Conservation (phyloP, 2,888 invertebrate genomes). For the Drepanosiphum platanoidis region DNA sequence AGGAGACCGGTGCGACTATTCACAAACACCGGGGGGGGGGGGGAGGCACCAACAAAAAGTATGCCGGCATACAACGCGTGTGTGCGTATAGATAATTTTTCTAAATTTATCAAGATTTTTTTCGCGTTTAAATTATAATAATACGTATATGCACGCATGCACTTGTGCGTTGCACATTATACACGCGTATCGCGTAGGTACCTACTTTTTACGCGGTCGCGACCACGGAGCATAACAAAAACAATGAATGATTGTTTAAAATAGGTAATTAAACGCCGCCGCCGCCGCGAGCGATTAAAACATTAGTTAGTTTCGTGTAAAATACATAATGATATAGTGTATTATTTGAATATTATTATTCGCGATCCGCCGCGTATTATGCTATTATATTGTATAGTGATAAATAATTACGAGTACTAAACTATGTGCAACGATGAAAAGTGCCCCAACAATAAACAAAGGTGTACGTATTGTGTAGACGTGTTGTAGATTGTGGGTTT, state of each 20-base stretch:
- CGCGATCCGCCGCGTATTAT: slow-evolving; percentile 3
- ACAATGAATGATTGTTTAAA: slow-evolving; percentile 36
- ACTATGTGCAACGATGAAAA: slow-evolving; percentile 14
- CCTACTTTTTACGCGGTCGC: slow-evolving; percentile 1
- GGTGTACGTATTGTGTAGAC: too few species aligned
- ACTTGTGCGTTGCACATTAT: background rate
- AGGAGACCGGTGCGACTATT: too few species aligned
- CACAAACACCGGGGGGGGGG: too few species aligned
- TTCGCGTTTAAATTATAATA: slow-evolving; percentile 24
- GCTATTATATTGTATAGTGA: too few species aligned
- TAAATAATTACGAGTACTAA: background rate
- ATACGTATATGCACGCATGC: background rate
- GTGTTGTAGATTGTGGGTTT: too few species aligned
- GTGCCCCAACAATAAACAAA: background rate
- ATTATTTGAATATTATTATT: slow-evolving; percentile 29
- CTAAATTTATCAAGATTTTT: slow-evolving; percentile 1
- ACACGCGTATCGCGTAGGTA: too few species aligned
- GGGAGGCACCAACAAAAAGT: background rate
- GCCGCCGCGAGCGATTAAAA: slow-evolving; percentile 18
- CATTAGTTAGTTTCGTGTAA: slow-evolving; percentile 33
- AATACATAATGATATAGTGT: slow-evolving; percentile 2
- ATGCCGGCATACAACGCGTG: too few species aligned
- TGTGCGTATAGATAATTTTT: background rate
- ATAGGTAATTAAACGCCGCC: slow-evolving; percentile 28
- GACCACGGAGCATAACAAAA: slow-evolving; percentile 5